phyloP scores from a whole-genome alignment of 1,140 invertebrate genomes.

The Caenorhabditis latens region DNA sequence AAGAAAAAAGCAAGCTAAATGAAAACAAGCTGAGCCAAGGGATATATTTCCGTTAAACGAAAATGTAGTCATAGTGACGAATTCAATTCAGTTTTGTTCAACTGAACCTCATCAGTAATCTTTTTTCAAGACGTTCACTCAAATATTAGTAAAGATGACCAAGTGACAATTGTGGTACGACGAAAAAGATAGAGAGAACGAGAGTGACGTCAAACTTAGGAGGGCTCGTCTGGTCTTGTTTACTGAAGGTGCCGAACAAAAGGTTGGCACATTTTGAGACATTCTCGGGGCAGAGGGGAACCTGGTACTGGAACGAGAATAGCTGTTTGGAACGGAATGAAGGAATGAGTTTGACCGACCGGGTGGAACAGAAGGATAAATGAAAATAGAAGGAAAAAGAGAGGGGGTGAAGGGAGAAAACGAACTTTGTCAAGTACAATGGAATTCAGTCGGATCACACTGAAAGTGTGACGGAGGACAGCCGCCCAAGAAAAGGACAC shows the following conservation, averaged over 20 bases:
- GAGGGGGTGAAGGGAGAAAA: not conserved
- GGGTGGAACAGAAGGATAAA: no score
- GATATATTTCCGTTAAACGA: no score
- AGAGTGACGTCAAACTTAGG: slow-evolving; percentile 39
- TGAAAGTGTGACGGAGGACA: slow-evolving; percentile 5
- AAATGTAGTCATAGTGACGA: no score
- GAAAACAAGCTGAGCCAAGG: no score
- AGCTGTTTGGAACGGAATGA: not conserved
- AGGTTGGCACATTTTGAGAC: slow-evolving; percentile 53
- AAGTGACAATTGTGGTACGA: slow-evolving; percentile 37
- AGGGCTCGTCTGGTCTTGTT: slow-evolving; percentile 31
- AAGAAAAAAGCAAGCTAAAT: no score
- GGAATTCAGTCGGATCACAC: slow-evolving; percentile 20
- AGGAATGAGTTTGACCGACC: no score
- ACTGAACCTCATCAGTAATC: not conserved
- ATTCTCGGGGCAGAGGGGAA: not conserved
- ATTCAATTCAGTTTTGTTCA: not conserved
- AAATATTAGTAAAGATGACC: not conserved
- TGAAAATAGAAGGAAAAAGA: not conserved
- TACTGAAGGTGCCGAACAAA: slow-evolving; percentile 50
- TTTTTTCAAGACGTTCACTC: not conserved
- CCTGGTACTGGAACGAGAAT: slow-evolving; percentile 43
- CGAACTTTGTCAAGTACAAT: slow-evolving; percentile 44
- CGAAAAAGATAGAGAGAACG: not conserved
- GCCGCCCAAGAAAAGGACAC: not conserved